Base-by-base conservation (phyloP, 2,888 invertebrate genomes). In the Brachynemurus nebulosus region DNA sequence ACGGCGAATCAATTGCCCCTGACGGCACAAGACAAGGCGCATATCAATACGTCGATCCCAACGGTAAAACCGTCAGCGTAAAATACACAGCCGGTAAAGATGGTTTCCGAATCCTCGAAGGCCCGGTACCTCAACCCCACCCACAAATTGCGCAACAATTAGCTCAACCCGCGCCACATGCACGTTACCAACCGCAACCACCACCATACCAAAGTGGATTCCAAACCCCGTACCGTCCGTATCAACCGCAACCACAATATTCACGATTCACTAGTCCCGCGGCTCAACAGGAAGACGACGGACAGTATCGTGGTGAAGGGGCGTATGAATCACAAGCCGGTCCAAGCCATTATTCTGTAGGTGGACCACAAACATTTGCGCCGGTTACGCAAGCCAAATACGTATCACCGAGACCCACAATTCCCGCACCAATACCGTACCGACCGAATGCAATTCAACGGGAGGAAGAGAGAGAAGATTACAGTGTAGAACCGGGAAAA, bases 1-100 rank as follows among this genome's bases (percentile, higher is more conserved):
- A 78, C 6, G 79, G 79, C 0, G 80, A 80, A 56, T 70, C 70
- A 48, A 79, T 80, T 25, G 71, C 74, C 20, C 78, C 79, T 0
- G 80, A 80, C 51, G 80, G 80, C 4, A 72, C 74, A 36, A 62
- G 80, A 47, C 70, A 72, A 2, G 80, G 80, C 0, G 71, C 71
- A 1, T 78, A 76, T 57, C 73, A 74, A 52, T 78, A 77, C 63
- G 72, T 75, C 47, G 79, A 79, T 47, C 78, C 79, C 0, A 73
- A 60, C 44, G 80, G 80, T 0, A 73, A 75, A 55, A 67, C 75
- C 14, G 75, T 80, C 48, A 74, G 72, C 27, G 71, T 80, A 14
- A 79, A 72, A 58, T 74, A 41, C 27, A 45, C 39, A 34, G 45
- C 39, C 5, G 40, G 64, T 35, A 67, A 68, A 51, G 68, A 70